These are phyloP conservation scores for Cossypha niveicapilla DNA, from an alignment of 2,797 vertebrate genomes.

Conservation along the genomic window DNA sequence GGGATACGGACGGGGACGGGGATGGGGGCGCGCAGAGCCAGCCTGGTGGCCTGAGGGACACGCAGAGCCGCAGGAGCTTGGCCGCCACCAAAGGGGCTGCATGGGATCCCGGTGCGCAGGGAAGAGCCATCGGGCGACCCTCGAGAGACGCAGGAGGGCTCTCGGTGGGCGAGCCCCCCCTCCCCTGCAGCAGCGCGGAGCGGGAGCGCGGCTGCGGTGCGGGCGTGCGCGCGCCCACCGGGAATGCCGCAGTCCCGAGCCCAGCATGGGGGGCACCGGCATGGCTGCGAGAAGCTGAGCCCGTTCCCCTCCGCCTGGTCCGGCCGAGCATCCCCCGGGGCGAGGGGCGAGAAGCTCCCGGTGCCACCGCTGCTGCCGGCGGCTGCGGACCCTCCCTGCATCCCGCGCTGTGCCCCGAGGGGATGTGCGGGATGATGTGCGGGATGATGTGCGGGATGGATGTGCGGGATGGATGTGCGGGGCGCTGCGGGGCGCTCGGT, in stretches of 20 bases:
- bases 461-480: neutral
- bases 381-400: neutral
- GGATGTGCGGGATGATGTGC: too few species aligned
- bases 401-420: neutral
- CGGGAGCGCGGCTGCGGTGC: neutral
- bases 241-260: slow-evolving; percentile 9
- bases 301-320: neutral
- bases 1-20: too few species aligned
- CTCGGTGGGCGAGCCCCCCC: neutral
- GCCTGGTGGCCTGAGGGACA: neutral
- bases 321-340: neutral
- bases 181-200: neutral
- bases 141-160: neutral
- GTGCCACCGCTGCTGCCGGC: neutral
- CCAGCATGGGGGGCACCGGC: too few species aligned
- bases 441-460: too few species aligned
- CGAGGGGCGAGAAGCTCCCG: neutral
- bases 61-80: neutral
- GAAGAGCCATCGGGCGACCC: neutral
- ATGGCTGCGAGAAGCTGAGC: neutral
- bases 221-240: neutral
- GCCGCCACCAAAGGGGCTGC: neutral
- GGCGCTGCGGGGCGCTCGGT: neutral
- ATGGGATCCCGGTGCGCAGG: rapidly evolving
- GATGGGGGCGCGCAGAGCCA: neutral